Conservation (phyloP, 1,140 invertebrate genomes). For the Dryas iulia region DNA sequence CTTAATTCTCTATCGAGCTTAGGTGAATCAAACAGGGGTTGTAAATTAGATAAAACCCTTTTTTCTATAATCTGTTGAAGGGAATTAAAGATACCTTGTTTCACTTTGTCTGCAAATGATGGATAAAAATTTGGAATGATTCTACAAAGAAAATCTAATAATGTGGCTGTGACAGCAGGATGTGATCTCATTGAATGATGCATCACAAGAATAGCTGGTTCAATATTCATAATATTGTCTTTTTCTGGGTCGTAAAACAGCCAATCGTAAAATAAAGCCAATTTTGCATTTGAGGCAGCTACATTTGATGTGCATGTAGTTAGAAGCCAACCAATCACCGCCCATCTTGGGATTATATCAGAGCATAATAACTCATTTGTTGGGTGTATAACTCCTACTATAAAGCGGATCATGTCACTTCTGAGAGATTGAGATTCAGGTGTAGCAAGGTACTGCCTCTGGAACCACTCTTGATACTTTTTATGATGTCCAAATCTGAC, state of each 20-base stretch:
- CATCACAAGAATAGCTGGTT: slow-evolving; percentile 99
- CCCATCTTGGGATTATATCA: slow-evolving; percentile 99
- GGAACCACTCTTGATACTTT: slow-evolving; percentile 99
- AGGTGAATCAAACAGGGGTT: slow-evolving; percentile 95
- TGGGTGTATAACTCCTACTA: slow-evolving; percentile 98
- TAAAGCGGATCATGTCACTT: slow-evolving; percentile 98
- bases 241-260: slow-evolving; percentile 96
- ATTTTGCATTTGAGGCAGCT: slow-evolving; percentile 96
- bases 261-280: slow-evolving; percentile 99
- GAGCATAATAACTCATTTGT: slow-evolving; percentile 98
- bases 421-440: slow-evolving; percentile 96
- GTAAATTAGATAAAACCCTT: slow-evolving; percentile 92
- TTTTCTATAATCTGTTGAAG: slow-evolving; percentile 96
- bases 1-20: slow-evolving; percentile 95
- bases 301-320: slow-evolving; percentile 97
- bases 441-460: slow-evolving; percentile 97
- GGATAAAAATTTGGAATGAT: slow-evolving; percentile 97
- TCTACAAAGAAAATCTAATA: slow-evolving; percentile 97
- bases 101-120: slow-evolving; percentile 90
- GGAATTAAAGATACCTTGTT: slow-evolving; percentile 95
- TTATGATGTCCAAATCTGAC: slow-evolving; percentile 98
- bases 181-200: slow-evolving; percentile 98
- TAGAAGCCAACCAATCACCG: slow-evolving; percentile 98
- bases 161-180: slow-evolving; percentile 95
- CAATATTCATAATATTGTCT: slow-evolving; percentile 99